phyloP scores from a whole-genome alignment of 2,888 invertebrate genomes.

The Amiota minor region DNA sequence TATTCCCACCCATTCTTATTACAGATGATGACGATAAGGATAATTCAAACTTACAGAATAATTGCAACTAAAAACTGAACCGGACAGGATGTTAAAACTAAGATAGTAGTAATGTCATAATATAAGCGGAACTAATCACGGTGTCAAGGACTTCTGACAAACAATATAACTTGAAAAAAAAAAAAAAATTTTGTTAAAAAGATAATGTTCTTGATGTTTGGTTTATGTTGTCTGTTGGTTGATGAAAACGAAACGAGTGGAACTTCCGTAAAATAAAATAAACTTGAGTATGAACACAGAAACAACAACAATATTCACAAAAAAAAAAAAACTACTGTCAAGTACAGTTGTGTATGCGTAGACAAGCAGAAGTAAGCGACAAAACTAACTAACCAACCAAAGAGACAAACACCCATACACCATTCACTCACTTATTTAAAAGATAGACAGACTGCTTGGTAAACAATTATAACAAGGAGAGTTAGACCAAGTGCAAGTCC shows the following conservation, averaged over 20 bases:
- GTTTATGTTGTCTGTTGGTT: not conserved
- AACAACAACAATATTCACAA: not conserved
- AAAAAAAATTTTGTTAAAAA: not conserved
- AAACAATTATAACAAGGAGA: conserved; percentile 6
- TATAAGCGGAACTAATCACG: too few relatives aligned
- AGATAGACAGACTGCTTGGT: conserved; percentile 1
- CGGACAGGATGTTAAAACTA: too few relatives aligned
- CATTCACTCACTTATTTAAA: not conserved
- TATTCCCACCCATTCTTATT: too few relatives aligned
- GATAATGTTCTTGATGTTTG: not conserved
- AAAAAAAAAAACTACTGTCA: conserved; percentile 19
- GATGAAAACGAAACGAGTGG: conserved; percentile 13
- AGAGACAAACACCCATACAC: not conserved
- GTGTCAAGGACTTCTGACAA: not conserved
- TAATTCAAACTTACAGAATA: too few relatives aligned
- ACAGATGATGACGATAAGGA: too few relatives aligned
- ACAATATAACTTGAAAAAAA: not conserved
- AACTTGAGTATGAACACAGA: not conserved
- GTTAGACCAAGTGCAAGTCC: not conserved
- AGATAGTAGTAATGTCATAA: too few relatives aligned
- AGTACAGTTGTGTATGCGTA: conserved; percentile 12
- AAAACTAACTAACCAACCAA: conserved; percentile 7
- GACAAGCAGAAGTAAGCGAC: conserved; percentile 14
- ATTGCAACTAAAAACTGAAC: too few relatives aligned
- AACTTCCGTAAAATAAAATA: conserved; percentile 14